phyloP scores from a whole-genome alignment of 2,113 vertebrate species.

The Neodon shergylaensis region DNA sequence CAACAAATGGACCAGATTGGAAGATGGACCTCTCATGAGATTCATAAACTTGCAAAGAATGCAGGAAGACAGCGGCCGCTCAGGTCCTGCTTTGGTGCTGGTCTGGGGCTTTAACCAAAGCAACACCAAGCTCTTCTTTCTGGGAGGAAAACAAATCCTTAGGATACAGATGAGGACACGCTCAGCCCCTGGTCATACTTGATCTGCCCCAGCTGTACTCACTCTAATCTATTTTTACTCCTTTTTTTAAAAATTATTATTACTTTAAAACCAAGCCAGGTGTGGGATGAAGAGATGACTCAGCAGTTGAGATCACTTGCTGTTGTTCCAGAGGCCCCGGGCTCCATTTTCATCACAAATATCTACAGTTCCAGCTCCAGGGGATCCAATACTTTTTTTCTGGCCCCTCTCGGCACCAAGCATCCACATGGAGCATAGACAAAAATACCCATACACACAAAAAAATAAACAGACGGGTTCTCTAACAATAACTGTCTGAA shows the following conservation, averaged over 20 bases:
- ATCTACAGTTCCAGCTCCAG: background rate
- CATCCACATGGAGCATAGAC: background rate
- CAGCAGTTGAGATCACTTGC: background rate
- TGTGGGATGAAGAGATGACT: background rate
- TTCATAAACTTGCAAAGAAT: background rate
- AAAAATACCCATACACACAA: background rate
- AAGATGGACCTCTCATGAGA: background rate
- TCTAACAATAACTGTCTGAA: background rate
- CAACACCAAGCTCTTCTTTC: conserved; percentile 39
- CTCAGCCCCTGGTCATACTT: background rate
- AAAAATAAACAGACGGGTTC: conserved; percentile 22
- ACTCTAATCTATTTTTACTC: background rate
- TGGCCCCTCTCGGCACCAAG: background rate
- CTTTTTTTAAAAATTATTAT: background rate
- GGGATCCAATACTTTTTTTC: background rate
- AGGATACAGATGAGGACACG: background rate
- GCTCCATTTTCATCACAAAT: background rate
- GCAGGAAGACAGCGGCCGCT: background rate
- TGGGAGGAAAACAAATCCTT: conserved; percentile 36
- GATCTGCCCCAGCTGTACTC: background rate
- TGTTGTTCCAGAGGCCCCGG: background rate
- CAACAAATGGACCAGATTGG: background rate
- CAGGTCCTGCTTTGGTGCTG: background rate
- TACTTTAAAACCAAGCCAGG: background rate
- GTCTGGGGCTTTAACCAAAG: background rate